Percentiles rank a stretch among this genome's conserved stretches.
These are phyloP conservation scores for Pelobates fuscus DNA, from an alignment of 2,113 vertebrate genomes.

Conservation along the genomic window DNA sequence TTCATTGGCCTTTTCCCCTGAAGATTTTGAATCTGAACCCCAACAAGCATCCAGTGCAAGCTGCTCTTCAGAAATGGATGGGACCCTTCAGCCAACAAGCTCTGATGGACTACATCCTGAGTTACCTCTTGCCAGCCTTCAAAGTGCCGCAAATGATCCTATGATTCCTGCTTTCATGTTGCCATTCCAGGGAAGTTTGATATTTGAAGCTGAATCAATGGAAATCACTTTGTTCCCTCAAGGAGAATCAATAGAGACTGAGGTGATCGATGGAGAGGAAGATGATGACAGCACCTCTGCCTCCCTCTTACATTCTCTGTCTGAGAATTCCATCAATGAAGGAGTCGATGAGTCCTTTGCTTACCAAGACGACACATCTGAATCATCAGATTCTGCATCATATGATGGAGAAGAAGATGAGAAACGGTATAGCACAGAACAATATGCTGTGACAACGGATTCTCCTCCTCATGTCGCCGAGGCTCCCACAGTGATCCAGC, in stretches of 20 bases:
- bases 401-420: slow-evolving; percentile 86
- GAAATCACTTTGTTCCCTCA: slow-evolving; percentile 81
- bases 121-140: slow-evolving; percentile 62
- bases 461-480: slow-evolving; percentile 38
- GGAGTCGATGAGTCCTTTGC: slow-evolving; percentile 89
- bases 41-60: slow-evolving; percentile 49
- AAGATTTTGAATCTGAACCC: background rate
- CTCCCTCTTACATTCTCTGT: slow-evolving; percentile 90
- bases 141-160: slow-evolving; percentile 66
- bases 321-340: slow-evolving; percentile 89
- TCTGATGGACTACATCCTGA: slow-evolving; percentile 65
- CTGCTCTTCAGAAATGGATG: slow-evolving; percentile 60
- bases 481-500: slow-evolving; percentile 25
- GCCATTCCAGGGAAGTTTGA: slow-evolving; percentile 84
- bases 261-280: slow-evolving; percentile 71
- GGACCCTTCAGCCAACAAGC: slow-evolving; percentile 58
- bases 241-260: slow-evolving; percentile 65
- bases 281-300: slow-evolving; percentile 85
- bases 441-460: slow-evolving; percentile 66
- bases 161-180: slow-evolving; percentile 90
- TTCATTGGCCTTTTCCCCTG: background rate
- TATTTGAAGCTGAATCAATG: slow-evolving; percentile 90
- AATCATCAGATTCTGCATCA: slow-evolving; percentile 87
- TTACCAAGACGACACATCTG: slow-evolving; percentile 89
- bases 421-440: slow-evolving; percentile 81